Base-by-base conservation (phyloP, 2,888 invertebrate genomes). In the Synergus itoensis region DNA sequence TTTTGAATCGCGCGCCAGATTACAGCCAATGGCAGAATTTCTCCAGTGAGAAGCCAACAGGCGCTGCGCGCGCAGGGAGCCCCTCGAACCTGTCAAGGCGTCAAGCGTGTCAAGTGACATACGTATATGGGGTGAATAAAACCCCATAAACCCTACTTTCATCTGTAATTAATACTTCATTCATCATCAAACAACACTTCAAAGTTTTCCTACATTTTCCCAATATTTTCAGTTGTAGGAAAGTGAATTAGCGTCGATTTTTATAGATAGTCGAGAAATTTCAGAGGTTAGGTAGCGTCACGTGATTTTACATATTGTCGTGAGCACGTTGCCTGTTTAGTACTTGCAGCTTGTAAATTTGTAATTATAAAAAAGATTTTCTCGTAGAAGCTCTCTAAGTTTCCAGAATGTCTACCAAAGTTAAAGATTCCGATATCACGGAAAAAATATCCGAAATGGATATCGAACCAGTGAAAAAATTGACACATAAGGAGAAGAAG, bases 401-500 rank as follows among this genome's bases (percentile, higher is more conserved):
- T 63, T 76, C 57, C 82, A 85, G 79, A 77, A 88, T 89, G 89
- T 87, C 88, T 85, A 85, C 83, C 16, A 48, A 48, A 2, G 14
- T 9, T 69, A 48, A 73, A 53, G 53, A 53, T 9, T 81, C 84
- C 48, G 87, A 89, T 64, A 84, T 91, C 11, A 84, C 89, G 57
- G 81, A 89, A 18, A 86, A 90, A 45, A 84, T 90, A 53, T 87
- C 89, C 3, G 90, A 91, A 0, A 82, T 90, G 82, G 87, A 87
- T 36, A 80, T 90, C 64, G 89, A 94, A 83, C 88, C 92, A 0
- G 91, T 90, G 0, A 96, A 95, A 83, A 97, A 97, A 91, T 89
- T 98, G 77, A 96, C 97, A 1, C 97, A 98, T 90, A 98, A 98
- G 92, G 98, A 98, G 90, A 98, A 97, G 92, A 98, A 98, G 89